Conservation (phyloP, 2,888 invertebrate genomes). For the Steinernema hermaphroditum region DNA sequence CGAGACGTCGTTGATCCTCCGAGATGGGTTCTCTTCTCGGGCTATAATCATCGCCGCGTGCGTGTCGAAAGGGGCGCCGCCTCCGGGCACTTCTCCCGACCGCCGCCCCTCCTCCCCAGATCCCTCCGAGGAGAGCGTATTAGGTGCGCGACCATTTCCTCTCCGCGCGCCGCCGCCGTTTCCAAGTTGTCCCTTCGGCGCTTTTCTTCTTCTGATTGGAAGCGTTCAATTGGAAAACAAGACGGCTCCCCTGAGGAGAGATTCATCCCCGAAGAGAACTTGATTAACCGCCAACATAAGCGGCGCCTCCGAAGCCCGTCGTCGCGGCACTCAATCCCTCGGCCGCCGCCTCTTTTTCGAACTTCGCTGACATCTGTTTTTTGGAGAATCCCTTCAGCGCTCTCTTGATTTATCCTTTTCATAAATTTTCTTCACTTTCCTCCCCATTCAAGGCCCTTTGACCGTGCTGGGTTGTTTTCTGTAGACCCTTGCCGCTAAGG, state of each 20-base stretch:
- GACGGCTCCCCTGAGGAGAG: slow-evolving; percentile 4
- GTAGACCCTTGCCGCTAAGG: no score
- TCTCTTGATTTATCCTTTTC: no score
- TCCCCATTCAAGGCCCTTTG: no score
- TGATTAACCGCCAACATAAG: slow-evolving; percentile 18
- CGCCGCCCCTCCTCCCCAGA: not conserved
- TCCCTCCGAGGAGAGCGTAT: slow-evolving; percentile 5
- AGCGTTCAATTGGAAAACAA: slow-evolving; percentile 26
- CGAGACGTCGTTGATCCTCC: not conserved
- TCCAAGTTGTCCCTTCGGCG: slow-evolving; percentile 9
- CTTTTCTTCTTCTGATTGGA: slow-evolving; percentile 19
- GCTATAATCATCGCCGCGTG: not conserved
- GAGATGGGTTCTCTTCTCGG: not conserved
- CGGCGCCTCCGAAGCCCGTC: not conserved
- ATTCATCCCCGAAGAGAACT: not conserved
- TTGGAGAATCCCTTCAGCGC: no score
- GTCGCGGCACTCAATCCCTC: no score
- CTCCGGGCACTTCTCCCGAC: slow-evolving; percentile 17
- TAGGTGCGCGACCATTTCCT: slow-evolving; percentile 22
- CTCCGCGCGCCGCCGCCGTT: slow-evolving; percentile 12
- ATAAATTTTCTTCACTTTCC: no score
- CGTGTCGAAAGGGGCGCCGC: slow-evolving; percentile 18
- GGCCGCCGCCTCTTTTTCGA: no score
- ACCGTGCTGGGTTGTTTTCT: no score
- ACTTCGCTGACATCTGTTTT: slow-evolving; percentile 6